phyloP scores from a whole-genome alignment of 2,888 invertebrate species.

The Sipunculus nudus region DNA sequence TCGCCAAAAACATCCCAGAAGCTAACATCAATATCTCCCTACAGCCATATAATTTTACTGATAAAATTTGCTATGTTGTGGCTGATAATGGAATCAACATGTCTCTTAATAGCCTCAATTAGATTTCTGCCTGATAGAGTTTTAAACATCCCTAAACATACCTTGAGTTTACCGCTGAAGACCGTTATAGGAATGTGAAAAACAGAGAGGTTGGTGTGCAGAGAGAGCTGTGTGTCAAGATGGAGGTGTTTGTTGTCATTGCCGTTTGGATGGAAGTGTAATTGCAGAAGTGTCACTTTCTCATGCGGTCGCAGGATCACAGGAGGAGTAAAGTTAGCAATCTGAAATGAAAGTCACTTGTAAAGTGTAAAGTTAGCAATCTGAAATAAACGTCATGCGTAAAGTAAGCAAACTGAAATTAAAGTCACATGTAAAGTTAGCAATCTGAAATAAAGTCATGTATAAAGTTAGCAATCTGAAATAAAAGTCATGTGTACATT shows the following conservation, averaged over 20 bases:
- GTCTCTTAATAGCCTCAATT: not conserved
- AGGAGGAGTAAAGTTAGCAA: slow-evolving; percentile 71
- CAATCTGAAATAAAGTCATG: slow-evolving; percentile 45
- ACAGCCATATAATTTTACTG: too few relatives aligned
- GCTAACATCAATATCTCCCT: too few relatives aligned
- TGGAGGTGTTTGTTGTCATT: slow-evolving; percentile 70
- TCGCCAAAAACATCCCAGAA: too few relatives aligned
- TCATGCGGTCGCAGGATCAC: slow-evolving; percentile 73
- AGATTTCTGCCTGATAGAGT: not conserved
- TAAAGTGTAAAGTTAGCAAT: not conserved
- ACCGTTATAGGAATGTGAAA: slow-evolving; percentile 77
- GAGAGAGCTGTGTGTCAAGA: slow-evolving; percentile 73
- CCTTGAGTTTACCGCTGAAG: slow-evolving; percentile 77
- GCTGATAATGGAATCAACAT: not conserved
- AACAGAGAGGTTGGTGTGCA: slow-evolving; percentile 80
- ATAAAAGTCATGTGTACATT: not conserved
- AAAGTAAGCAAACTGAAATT: too few relatives aligned
- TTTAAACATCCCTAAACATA: slow-evolving; percentile 9
- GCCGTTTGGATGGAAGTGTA: slow-evolving; percentile 67
- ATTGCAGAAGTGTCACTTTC: slow-evolving; percentile 70
- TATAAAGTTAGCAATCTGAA: not conserved
- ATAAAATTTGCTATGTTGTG: too few relatives aligned
- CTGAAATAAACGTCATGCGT: not conserved
- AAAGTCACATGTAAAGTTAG: too few relatives aligned
- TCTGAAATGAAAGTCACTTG: slow-evolving; percentile 44